Percentiles rank a stretch among this genome's conserved stretches.
These are phyloP conservation scores for Dryocosmus kuriphilus DNA, from an alignment of 2,888 invertebrate species.

Conservation along the genomic window DNA sequence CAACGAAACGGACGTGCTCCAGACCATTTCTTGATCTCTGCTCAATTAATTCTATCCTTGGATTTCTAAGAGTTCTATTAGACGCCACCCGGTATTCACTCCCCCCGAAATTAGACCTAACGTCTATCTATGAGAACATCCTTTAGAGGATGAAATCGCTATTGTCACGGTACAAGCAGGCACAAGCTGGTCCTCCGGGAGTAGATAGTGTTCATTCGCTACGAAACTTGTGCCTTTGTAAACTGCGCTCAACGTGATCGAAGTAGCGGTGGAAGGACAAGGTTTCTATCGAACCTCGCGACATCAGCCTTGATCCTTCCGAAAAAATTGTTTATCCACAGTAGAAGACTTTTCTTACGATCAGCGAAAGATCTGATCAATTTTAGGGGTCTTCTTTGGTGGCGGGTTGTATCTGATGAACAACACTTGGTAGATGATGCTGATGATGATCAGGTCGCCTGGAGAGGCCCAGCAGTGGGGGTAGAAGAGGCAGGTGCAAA, in stretches of 20 bases:
- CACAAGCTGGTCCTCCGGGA: conserved; percentile 57
- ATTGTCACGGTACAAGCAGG: conserved; percentile 59
- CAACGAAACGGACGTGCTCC: conserved; percentile 50
- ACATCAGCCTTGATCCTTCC: neutral
- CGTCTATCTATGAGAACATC: conserved; percentile 50
- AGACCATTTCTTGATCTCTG: conserved; percentile 23
- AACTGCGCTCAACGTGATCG: conserved; percentile 34
- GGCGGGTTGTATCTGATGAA: conserved; percentile 73
- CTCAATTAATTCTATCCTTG: conserved; percentile 1
- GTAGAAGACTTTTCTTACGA: neutral
- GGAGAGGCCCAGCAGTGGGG: conserved; percentile 78
- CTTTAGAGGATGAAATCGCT: conserved; percentile 51
- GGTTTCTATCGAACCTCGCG: neutral
- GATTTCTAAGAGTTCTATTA: conserved; percentile 22
- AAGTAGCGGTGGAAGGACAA: conserved; percentile 9
- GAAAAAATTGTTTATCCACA: neutral
- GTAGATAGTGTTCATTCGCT: conserved; percentile 39
- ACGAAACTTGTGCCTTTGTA: conserved; percentile 49
- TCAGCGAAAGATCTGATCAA: neutral
- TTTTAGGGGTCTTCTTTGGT: conserved; percentile 74
- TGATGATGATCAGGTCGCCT: conserved; percentile 77
- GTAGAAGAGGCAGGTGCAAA: conserved; percentile 79
- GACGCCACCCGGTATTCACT: conserved; percentile 32
- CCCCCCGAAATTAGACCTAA: conserved; percentile 35
- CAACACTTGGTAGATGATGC: conserved; percentile 74